Conservation (phyloP, 2,888 invertebrate genomes). For the Scaptomyza tumidula region DNA sequence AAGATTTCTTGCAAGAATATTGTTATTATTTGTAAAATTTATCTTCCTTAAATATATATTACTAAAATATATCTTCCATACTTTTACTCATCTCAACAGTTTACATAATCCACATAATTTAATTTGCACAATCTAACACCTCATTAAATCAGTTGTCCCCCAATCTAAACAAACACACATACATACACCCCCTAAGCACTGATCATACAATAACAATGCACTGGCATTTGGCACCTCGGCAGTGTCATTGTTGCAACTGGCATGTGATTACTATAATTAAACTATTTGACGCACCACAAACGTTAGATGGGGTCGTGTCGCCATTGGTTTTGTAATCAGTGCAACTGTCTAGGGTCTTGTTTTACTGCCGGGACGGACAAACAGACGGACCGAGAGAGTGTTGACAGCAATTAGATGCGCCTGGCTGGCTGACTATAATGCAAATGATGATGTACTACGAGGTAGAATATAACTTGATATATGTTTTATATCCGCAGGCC, state of each 20-base stretch:
- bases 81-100: slow-evolving; percentile 7
- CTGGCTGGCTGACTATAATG: slow-evolving; percentile 48
- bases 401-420: slow-evolving; percentile 72
- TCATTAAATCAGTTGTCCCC: slow-evolving; percentile 20
- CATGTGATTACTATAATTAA: slow-evolving; percentile 76
- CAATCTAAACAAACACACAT: slow-evolving; percentile 29
- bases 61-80: no score
- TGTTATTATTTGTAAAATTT: background rate
- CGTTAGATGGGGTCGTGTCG: slow-evolving; percentile 31
- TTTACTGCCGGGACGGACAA: background rate
- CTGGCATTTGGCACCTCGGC: slow-evolving; percentile 69
- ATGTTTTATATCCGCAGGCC: slow-evolving; percentile 85
- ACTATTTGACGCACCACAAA: slow-evolving; percentile 68
- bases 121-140: slow-evolving; percentile 32
- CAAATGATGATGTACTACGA: slow-evolving; percentile 31
- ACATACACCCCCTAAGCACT: slow-evolving; percentile 38
- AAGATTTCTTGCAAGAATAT: background rate
- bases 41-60: no score
- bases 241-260: slow-evolving; percentile 49
- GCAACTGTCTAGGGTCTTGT: slow-evolving; percentile 14
- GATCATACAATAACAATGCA: slow-evolving; percentile 52
- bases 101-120: slow-evolving; percentile 37
- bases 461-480: slow-evolving; percentile 8
- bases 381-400: slow-evolving; percentile 29
- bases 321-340: slow-evolving; percentile 36